These are phyloP conservation scores for Catharus bicknelli DNA, from an alignment of 2,113 vertebrate genomes.

Conservation along the genomic window DNA sequence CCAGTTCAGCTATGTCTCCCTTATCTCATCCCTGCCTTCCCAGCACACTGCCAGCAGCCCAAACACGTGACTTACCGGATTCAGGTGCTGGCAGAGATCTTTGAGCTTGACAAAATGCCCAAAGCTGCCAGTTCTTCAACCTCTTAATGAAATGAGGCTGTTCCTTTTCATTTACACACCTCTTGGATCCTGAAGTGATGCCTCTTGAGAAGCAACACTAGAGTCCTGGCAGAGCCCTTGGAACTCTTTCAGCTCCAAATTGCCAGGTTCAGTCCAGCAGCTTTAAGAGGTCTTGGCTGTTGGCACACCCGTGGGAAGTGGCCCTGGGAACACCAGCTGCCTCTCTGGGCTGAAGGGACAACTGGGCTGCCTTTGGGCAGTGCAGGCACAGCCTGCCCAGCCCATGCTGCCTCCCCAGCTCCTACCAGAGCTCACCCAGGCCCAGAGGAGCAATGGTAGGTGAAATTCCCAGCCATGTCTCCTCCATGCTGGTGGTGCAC, in stretches of 20 bases:
- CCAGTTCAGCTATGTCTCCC: neutral
- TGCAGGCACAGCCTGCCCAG: neutral
- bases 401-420: neutral
- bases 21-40: neutral
- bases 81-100: neutral
- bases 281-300: neutral
- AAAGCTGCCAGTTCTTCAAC: neutral
- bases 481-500: neutral
- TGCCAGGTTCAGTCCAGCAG: neutral
- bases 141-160: neutral
- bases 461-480: neutral
- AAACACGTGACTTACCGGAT: accelerated
- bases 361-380: neutral
- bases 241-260: neutral
- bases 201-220: neutral
- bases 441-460: neutral
- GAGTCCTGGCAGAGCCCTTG: neutral
- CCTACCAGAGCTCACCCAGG: neutral
- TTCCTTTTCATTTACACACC: neutral
- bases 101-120: neutral
- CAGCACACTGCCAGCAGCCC: neutral
- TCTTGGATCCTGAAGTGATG: neutral
- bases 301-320: accelerated
- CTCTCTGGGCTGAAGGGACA: neutral
- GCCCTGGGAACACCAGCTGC: neutral